Evolutionary conservation across 2,113 vertebrate genomes (phyloP).

Genomic region (Hemicordylus capensis): DNA sequence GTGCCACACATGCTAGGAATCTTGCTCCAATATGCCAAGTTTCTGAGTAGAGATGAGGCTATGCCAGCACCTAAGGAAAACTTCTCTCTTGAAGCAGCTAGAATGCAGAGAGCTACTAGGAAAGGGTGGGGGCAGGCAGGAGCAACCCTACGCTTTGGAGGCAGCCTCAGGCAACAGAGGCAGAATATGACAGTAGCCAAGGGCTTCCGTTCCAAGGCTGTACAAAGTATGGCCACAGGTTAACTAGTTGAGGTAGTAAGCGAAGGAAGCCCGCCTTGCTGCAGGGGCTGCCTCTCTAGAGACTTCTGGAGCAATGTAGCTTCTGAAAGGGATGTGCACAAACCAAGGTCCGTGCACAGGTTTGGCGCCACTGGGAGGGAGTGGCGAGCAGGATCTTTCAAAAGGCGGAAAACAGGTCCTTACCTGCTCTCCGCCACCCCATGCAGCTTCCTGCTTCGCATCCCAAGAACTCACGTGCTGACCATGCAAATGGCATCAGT

Average conservation of each 20-base stretch:
- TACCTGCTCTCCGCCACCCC: no score
- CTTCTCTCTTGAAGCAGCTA: background rate
- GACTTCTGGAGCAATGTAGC: background rate
- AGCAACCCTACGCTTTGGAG: background rate
- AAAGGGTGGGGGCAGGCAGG: background rate
- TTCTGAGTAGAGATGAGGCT: background rate
- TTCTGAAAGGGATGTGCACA: no score
- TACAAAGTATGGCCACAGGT: background rate
- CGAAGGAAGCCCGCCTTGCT: background rate
- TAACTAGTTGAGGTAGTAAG: background rate
- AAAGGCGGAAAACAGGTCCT: no score
- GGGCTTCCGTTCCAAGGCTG: background rate
- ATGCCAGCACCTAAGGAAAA: background rate
- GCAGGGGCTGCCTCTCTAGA: rapidly evolving
- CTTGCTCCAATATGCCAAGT: background rate
- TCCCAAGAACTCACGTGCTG: no score
- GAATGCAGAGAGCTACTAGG: background rate
- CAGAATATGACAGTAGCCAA: background rate
- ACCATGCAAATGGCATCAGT: no score
- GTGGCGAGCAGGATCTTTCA: no score
- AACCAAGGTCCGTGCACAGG: no score
- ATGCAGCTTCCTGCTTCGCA: no score
- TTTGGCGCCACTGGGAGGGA: no score
- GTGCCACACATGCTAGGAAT: background rate
- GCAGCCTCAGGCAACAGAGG: background rate